Conservation (phyloP, 2,888 invertebrate genomes). For the Lymantria dispar region DNA sequence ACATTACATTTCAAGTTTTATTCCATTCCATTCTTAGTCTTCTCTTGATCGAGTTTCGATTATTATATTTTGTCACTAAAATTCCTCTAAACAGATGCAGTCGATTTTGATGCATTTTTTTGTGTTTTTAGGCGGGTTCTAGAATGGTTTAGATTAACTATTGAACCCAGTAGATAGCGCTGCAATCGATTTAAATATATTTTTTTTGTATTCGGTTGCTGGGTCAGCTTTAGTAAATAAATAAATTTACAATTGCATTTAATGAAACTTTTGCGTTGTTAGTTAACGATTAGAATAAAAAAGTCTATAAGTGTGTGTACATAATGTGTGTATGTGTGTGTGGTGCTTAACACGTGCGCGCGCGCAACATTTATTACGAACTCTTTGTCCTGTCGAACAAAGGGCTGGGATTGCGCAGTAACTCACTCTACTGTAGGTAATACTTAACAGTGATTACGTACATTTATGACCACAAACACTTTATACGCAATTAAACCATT, state of each 20-base stretch:
- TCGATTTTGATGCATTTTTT: too few species aligned
- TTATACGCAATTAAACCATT: too few species aligned
- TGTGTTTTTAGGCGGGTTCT: background rate
- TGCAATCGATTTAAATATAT: too few species aligned
- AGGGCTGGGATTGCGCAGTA: constrained; percentile 11
- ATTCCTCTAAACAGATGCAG: too few species aligned
- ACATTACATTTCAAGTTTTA: too few species aligned
- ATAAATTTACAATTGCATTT: background rate
- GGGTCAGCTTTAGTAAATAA: background rate
- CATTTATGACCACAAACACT: background rate
- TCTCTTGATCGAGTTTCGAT: too few species aligned
- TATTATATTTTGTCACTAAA: too few species aligned
- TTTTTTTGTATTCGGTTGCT: too few species aligned
- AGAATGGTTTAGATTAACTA: background rate
- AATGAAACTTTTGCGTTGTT: background rate
- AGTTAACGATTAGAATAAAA: background rate
- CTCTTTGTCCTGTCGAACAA: constrained; percentile 34
- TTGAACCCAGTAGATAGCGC: background rate
- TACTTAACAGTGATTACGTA: background rate
- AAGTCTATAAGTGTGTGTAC: constrained; percentile 4
- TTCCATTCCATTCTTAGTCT: too few species aligned
- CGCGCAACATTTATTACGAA: constrained; percentile 17
- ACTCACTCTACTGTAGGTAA: background rate
- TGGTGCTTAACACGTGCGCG: constrained; percentile 26
- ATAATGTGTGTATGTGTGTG: background rate